phyloP scores from a whole-genome alignment of 2,113 vertebrate species.

The Uria aalge region DNA sequence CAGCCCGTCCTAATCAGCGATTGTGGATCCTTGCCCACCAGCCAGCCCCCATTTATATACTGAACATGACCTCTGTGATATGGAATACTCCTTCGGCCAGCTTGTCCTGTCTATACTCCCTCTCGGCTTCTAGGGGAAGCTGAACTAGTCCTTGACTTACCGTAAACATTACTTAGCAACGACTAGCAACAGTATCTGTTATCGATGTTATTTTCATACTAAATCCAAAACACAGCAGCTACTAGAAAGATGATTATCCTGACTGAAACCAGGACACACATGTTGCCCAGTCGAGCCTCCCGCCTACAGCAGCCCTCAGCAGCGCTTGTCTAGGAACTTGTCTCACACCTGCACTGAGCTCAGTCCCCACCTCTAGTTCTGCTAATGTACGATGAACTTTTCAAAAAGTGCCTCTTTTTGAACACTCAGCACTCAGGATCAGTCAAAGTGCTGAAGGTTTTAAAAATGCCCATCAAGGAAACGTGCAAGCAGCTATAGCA shows the following conservation, averaged over 20 bases:
- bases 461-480: neutral
- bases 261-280: neutral
- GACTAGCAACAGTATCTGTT: neutral
- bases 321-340: neutral
- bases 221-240: neutral
- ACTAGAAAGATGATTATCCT: neutral
- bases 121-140: neutral
- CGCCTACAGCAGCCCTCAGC: neutral
- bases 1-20: neutral
- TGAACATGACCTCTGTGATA: neutral
- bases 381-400: neutral
- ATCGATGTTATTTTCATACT: neutral
- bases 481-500: neutral
- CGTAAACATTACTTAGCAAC: neutral
- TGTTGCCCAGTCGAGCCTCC: neutral
- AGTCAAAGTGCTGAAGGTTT: neutral
- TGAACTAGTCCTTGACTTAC: neutral
- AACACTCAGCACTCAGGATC: neutral
- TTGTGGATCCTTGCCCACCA: neutral
- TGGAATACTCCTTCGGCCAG: neutral
- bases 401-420: neutral
- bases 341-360: neutral
- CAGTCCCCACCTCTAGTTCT: neutral
- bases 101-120: neutral
- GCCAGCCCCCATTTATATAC: neutral